Evolutionary conservation across 2,113 vertebrate genomes (phyloP).

Genomic region (Dasyprocta punctata): DNA sequence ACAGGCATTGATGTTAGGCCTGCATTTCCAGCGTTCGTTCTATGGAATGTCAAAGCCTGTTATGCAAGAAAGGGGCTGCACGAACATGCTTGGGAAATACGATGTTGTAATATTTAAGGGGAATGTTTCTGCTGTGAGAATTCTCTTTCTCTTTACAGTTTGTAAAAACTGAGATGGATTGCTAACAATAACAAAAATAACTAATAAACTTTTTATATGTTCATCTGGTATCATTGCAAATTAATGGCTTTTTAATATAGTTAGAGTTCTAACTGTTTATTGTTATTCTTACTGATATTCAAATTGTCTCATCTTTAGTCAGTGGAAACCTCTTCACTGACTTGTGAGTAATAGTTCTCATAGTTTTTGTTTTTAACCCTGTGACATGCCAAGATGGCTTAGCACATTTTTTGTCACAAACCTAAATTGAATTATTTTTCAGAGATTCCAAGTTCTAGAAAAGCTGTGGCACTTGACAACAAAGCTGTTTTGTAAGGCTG

Average conservation of each 20-base stretch:
- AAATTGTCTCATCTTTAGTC: neutral
- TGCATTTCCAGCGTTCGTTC: neutral
- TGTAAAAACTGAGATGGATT: neutral
- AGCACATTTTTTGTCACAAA: neutral
- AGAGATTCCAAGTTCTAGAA: neutral
- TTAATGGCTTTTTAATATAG: neutral
- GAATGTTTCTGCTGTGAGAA: neutral
- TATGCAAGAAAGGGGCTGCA: neutral
- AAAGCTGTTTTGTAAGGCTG: neutral
- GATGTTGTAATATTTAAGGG: neutral
- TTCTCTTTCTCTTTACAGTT: neutral
- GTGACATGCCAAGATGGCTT: neutral
- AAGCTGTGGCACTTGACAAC: neutral
- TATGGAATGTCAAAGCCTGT: neutral
- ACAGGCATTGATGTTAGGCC: neutral
- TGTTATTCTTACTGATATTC: neutral
- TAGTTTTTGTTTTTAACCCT: neutral
- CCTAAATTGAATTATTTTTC: neutral
- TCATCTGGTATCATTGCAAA: neutral
- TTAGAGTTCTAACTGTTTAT: neutral
- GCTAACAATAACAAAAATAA: neutral
- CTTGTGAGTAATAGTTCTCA: neutral
- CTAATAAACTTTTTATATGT: neutral
- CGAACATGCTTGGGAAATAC: neutral
- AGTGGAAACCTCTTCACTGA: neutral